A percentile compares a stretch with the other conserved stretches of the same genome.
Conservation (phyloP, 2,113 vertebrate genomes). For the Entomyzon cyanotis region DNA sequence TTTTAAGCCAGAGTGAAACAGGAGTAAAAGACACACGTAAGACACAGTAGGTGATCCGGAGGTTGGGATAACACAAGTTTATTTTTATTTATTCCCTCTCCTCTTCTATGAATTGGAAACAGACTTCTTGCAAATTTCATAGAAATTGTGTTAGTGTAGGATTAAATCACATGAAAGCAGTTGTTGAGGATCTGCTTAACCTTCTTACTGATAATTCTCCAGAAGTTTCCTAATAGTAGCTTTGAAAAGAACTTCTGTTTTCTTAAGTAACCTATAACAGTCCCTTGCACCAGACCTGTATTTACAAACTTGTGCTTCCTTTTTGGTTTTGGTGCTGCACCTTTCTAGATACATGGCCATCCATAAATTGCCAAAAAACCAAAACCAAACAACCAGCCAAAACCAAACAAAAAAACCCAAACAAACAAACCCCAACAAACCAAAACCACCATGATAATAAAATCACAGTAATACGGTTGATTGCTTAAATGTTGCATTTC, state of each 20-base stretch:
- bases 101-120: neutral
- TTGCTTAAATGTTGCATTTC: neutral
- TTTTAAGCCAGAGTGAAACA: neutral
- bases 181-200: neutral
- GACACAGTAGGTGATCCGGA: neutral
- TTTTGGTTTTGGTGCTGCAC: neutral
- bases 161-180: neutral
- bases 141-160: neutral
- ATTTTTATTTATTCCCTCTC: neutral
- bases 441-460: neutral
- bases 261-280: neutral
- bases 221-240: neutral
- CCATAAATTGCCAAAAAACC: neutral
- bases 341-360: neutral
- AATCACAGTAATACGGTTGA: neutral
- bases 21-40: neutral
- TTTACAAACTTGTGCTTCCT: neutral
- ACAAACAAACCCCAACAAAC: too few species aligned
- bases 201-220: neutral
- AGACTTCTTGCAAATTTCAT: neutral
- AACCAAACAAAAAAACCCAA: neutral
- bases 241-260: neutral
- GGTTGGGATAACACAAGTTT: neutral
- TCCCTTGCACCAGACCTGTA: fast-evolving
- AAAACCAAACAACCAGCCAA: neutral